These are phyloP conservation scores for Perizoma flavofasciatum DNA, from an alignment of 2,888 invertebrate species.

Conservation along the genomic window DNA sequence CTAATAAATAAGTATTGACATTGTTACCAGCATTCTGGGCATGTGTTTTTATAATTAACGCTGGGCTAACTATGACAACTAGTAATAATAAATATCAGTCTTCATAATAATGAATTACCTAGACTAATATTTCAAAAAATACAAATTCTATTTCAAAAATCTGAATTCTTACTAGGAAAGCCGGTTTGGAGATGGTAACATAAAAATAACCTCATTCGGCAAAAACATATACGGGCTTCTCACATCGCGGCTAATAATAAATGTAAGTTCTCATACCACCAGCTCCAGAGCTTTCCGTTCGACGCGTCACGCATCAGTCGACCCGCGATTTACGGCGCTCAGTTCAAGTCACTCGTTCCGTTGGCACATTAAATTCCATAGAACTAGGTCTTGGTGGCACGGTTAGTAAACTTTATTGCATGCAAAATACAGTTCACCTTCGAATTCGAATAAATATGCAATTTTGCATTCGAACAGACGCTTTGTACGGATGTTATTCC, in stretches of 20 bases:
- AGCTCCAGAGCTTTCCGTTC: constrained; percentile 22
- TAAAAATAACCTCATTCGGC: too few species aligned
- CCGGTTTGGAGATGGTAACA: too few species aligned
- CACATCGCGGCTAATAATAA: background rate
- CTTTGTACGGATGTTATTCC: constrained; percentile 11
- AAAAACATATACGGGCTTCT: background rate
- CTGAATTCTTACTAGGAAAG: too few species aligned
- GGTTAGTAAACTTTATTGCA: constrained; percentile 29
- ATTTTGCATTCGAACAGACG: constrained; percentile 19
- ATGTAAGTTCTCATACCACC: background rate
- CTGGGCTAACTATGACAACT: too few species aligned
- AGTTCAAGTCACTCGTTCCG: constrained; percentile 35
- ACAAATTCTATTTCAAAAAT: too few species aligned
- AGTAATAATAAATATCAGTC: too few species aligned
- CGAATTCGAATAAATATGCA: constrained; percentile 29
- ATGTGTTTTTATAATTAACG: too few species aligned
- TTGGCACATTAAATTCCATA: constrained; percentile 34
- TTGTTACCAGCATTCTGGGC: too few species aligned
- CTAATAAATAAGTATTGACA: too few species aligned
- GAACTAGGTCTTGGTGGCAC: constrained; percentile 28
- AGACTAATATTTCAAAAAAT: too few species aligned
- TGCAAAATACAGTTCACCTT: constrained; percentile 28
- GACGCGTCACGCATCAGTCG: constrained; percentile 38
- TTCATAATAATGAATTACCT: too few species aligned
- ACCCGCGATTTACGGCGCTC: constrained; percentile 35